These are phyloP conservation scores for Linurgus olivaceus DNA, from an alignment of 2,797 vertebrate species.

Conservation along the genomic window DNA sequence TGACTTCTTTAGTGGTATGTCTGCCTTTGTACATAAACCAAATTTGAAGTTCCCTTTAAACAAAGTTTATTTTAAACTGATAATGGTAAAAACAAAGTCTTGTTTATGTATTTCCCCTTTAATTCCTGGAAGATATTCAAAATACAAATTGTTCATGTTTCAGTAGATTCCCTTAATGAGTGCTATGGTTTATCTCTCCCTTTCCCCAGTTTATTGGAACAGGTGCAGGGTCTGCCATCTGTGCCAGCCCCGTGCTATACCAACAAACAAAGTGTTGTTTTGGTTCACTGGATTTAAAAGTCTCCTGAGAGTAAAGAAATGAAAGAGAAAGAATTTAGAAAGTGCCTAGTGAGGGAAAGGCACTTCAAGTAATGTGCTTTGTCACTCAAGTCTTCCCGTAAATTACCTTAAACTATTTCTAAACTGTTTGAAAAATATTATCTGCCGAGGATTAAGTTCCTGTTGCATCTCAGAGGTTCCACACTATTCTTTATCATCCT, in stretches of 20 bases:
- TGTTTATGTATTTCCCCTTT: constrained; percentile 18
- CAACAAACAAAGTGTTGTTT: constrained; percentile 63
- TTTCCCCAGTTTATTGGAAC: constrained; percentile 64
- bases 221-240: constrained; percentile 69
- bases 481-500: neutral
- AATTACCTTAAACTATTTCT: constrained; percentile 63
- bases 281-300: constrained; percentile 64
- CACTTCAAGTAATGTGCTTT: constrained; percentile 82
- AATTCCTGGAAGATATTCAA: constrained; percentile 47
- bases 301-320: constrained; percentile 79
- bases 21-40: neutral
- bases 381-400: constrained; percentile 78
- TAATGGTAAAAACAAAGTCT: constrained; percentile 17
- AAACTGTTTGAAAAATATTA: constrained; percentile 28
- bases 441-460: constrained; percentile 37
- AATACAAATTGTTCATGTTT: constrained; percentile 48
- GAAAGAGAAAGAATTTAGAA: constrained; percentile 67
- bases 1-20: neutral
- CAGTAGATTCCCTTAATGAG: constrained; percentile 33
- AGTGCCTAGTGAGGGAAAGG: constrained; percentile 77
- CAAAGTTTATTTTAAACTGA: neutral
- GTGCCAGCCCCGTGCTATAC: neutral
- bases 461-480: neutral
- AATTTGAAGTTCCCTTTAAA: neutral
- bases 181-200: constrained; percentile 47